Base-by-base conservation (phyloP, 2,113 vertebrate species). In the Laticauda laticaudata region DNA sequence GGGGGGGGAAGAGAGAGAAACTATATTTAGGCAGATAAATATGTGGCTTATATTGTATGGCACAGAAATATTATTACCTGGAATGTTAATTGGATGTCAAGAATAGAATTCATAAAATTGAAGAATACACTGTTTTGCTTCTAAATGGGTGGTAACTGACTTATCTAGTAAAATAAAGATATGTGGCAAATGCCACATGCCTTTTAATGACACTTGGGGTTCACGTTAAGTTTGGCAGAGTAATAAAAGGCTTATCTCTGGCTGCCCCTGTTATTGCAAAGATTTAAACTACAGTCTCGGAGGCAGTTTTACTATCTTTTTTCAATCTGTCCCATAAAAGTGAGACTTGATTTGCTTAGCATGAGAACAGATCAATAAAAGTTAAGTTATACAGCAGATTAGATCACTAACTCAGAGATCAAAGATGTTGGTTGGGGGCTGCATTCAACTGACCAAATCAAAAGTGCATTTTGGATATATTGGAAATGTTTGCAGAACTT, bases 331-430 rank as follows among this genome's bases (percentile, higher is more conserved):
- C 97, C 97, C 98, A 98, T 98, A 98, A 99, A 99, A 97, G 97
- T 96, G 95, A 98, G 98, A 97, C 98, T 98, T 98, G 98, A 98
- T 98, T 99, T 98, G 97, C 98, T 98, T 97, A 98, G 98, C 98
- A 98, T 98, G 98, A 98, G 98, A 98, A 98, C 97, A 98, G 98
- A 99, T 99, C 98, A 98, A 99, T 99, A 98, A 98, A 98, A 98
- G 97, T 95, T 96, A 97, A 98, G 97, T 98, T 98, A 97, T 97
- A 98, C 96, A 97, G 94, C 93, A 97, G 98, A 98, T 98, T 97
- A 97, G 97, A 97, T 97, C 97, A 97, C 98, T 98, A 98, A 97
- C 97, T 97, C 92, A 89, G 96, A 98, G 98, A 98, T 98, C 98
- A 98, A 98, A 98, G 98, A 98, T 98, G 97, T 96, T 97, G 97